These are phyloP conservation scores for Rambutsinella grinnellia DNA, from an alignment of 2,888 invertebrate genomes.

Conservation along the genomic window DNA sequence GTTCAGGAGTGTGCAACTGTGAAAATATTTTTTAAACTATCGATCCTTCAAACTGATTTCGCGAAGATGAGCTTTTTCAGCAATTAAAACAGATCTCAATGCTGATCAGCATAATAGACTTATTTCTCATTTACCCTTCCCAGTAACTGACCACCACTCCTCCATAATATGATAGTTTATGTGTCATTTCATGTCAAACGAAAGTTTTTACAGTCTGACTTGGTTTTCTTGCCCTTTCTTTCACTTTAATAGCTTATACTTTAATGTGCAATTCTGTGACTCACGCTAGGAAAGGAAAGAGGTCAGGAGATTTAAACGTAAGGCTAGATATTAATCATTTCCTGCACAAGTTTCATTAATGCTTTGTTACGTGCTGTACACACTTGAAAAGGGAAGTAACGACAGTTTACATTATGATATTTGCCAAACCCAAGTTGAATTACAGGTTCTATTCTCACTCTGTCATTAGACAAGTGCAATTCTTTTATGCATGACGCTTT, in stretches of 20 bases:
- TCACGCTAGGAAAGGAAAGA: not conserved
- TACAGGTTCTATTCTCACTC: not conserved
- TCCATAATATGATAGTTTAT: not conserved
- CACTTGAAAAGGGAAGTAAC: not conserved
- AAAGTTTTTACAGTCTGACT: slow-evolving; percentile 12
- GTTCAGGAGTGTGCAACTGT: too few species aligned
- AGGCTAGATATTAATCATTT: not conserved
- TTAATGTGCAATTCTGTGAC: not conserved
- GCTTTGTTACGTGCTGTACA: not conserved
- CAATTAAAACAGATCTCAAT: too few species aligned
- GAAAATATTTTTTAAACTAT: too few species aligned
- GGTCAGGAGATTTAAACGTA: not conserved
- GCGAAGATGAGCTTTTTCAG: too few species aligned
- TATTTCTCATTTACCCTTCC: too few species aligned
- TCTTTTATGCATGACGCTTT: not conserved
- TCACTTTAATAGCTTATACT: not conserved
- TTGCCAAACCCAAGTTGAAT: not conserved
- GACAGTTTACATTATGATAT: not conserved
- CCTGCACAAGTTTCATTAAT: not conserved
- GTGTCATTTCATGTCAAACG: not conserved
- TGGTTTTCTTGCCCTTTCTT: slow-evolving; percentile 1
- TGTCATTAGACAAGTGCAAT: too few species aligned
- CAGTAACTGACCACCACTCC: not conserved
- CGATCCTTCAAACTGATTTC: too few species aligned
- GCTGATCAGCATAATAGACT: too few species aligned